Evolutionary conservation across 2,113 vertebrate genomes (phyloP).

Genomic region (Stegostoma tigrinum): DNA sequence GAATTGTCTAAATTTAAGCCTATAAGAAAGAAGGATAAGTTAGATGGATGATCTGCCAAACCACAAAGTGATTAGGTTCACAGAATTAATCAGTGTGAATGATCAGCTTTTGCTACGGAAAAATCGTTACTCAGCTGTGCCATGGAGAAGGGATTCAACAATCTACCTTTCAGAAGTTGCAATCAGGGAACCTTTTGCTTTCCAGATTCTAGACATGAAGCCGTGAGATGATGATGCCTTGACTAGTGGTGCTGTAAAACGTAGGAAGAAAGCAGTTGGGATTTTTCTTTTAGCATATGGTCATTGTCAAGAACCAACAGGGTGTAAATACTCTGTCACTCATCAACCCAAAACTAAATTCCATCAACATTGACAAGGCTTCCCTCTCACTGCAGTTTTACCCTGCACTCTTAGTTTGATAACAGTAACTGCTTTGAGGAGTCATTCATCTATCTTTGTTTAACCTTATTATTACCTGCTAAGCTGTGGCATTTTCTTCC

Average conservation of each 20-base stretch:
- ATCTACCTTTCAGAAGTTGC: neutral
- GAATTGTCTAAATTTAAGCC: neutral
- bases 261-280: neutral
- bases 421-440: too few species aligned
- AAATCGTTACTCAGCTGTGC: neutral
- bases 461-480: too few species aligned
- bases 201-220: neutral
- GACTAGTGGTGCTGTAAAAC: neutral
- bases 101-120: neutral
- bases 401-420: too few species aligned
- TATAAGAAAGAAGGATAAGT: neutral
- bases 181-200: neutral
- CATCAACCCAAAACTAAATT: too few species aligned
- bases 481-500: too few species aligned
- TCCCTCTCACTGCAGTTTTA: too few species aligned
- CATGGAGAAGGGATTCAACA: neutral
- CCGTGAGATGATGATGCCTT: neutral
- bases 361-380: too few species aligned
- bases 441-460: too few species aligned
- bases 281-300: too few species aligned
- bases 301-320: too few species aligned
- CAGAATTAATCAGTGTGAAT: neutral
- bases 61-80: neutral
- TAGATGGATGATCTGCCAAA: neutral
- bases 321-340: too few species aligned